These are phyloP conservation scores for Arnoldichthys spilopterus DNA, from an alignment of 2,797 vertebrate species.

Conservation along the genomic window DNA sequence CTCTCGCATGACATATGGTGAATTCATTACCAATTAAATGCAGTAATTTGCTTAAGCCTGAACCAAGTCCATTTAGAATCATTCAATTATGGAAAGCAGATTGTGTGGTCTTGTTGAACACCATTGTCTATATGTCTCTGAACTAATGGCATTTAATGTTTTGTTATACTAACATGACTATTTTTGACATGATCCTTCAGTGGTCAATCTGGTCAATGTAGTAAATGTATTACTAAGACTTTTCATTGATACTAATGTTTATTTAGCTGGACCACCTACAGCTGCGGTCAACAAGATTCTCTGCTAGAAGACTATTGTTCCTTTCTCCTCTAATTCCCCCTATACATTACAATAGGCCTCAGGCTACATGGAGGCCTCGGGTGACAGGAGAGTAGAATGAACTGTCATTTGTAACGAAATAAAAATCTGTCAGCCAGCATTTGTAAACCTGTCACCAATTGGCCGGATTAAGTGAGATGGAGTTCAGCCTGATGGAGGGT, in stretches of 20 bases:
- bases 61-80: slow-evolving; percentile 11
- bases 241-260: slow-evolving; percentile 43
- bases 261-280: slow-evolving; percentile 36
- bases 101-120: slow-evolving; percentile 8
- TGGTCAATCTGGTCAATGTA: slow-evolving; percentile 42
- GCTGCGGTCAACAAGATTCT: slow-evolving; percentile 47
- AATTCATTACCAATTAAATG: slow-evolving; percentile 46
- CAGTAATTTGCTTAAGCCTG: slow-evolving; percentile 34
- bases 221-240: slow-evolving; percentile 48
- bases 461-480: slow-evolving; percentile 51
- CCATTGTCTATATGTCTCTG: slow-evolving; percentile 21
- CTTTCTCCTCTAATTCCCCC: slow-evolving; percentile 28
- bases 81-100: slow-evolving; percentile 14
- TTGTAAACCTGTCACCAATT: slow-evolving; percentile 51
- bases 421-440: slow-evolving; percentile 42
- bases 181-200: slow-evolving; percentile 15
- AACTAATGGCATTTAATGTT: slow-evolving; percentile 31
- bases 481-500: slow-evolving; percentile 46
- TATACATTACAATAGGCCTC: slow-evolving; percentile 36
- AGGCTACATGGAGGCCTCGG: slow-evolving; percentile 8
- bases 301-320: slow-evolving; percentile 34
- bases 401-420: slow-evolving; percentile 52
- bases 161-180: slow-evolving; percentile 19
- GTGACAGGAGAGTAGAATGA: slow-evolving; percentile 35
- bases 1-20: slow-evolving; percentile 38